phyloP scores from a whole-genome alignment of 2,888 invertebrate species.

The Caenorhabditis wallacei region DNA sequence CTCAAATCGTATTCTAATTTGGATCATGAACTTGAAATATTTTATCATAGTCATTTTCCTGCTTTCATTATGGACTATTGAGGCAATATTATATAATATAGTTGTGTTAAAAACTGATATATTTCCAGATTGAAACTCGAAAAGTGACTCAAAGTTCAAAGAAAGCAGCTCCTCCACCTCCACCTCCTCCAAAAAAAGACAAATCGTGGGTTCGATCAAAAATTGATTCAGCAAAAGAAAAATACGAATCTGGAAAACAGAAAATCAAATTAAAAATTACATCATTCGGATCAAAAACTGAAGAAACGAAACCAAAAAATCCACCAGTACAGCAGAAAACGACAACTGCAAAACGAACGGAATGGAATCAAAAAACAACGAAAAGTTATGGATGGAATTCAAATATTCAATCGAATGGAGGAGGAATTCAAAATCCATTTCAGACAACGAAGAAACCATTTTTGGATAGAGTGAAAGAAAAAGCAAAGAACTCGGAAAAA shows the following conservation, averaged over 20 bases:
- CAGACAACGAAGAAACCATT: constrained; percentile 46
- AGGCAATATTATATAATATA: background rate
- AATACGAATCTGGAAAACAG: constrained; percentile 31
- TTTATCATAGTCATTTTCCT: background rate
- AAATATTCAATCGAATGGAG: background rate
- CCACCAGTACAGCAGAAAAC: background rate
- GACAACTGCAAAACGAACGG: constrained; percentile 2
- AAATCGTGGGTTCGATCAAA: constrained; percentile 46
- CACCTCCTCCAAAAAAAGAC: constrained; percentile 26
- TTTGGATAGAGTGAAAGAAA: constrained; percentile 47
- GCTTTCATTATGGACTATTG: background rate
- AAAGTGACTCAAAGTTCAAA: constrained; percentile 34
- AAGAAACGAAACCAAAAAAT: background rate
- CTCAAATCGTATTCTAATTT: background rate
- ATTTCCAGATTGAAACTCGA: constrained; percentile 25
- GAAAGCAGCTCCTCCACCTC: constrained; percentile 2
- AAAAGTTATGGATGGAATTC: constrained; percentile 2
- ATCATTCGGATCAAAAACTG: background rate
- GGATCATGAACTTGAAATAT: background rate
- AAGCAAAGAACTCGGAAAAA: constrained; percentile 15
- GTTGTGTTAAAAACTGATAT: background rate
- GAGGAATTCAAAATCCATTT: background rate
- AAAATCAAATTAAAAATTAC: constrained; percentile 22
- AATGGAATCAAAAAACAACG: background rate
- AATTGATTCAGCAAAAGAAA: constrained; percentile 48